phyloP scores from a whole-genome alignment of 2,888 invertebrate genomes.

The Onthophagus sagittarius region DNA sequence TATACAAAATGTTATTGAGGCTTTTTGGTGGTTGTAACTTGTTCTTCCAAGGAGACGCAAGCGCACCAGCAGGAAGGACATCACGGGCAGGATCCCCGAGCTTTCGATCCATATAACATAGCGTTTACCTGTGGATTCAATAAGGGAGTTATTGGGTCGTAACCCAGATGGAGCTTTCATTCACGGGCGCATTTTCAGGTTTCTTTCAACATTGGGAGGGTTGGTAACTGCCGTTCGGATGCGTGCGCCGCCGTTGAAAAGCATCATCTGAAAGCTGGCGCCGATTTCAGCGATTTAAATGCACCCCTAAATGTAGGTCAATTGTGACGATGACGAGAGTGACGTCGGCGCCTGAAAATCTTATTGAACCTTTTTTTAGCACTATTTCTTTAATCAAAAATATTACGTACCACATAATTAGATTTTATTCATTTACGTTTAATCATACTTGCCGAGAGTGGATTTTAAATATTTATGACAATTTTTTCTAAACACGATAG shows the following conservation, averaged over 20 bases:
- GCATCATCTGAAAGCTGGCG: neutral
- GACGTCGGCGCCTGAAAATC: neutral
- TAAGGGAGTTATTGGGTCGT: constrained; percentile 7
- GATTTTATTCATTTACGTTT: no score
- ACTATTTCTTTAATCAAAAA: neutral
- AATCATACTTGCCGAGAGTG: no score
- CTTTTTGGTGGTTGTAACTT: constrained; percentile 33
- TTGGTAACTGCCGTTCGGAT: neutral
- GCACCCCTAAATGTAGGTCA: neutral
- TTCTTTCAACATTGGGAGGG: neutral
- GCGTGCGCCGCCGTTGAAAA: neutral
- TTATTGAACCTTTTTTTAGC: neutral
- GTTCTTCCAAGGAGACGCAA: constrained; percentile 32
- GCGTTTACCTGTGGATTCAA: constrained; percentile 24
- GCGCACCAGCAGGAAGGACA: constrained; percentile 28
- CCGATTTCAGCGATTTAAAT: neutral
- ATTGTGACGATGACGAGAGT: neutral
- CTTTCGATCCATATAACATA: constrained; percentile 38
- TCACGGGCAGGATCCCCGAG: constrained; percentile 34
- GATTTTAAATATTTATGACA: neutral
- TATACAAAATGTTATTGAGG: constrained; percentile 8
- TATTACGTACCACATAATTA: no score
- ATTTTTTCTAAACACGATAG: neutral
- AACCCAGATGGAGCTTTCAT: neutral
- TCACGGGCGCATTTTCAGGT: neutral